Conservation (phyloP, 2,113 vertebrate genomes). For the Chlamydotis undulata region DNA sequence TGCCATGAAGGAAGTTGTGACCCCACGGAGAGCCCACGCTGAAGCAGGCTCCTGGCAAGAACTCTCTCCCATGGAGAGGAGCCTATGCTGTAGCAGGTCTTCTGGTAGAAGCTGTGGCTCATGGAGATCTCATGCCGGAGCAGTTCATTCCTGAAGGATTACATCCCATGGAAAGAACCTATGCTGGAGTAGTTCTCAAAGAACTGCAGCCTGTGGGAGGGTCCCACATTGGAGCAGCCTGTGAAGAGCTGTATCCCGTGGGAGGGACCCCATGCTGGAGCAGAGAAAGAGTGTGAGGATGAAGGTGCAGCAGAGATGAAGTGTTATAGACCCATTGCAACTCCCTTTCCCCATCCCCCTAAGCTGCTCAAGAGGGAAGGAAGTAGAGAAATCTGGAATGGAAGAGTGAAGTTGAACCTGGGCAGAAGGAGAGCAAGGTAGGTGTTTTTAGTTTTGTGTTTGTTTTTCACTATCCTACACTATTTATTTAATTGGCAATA, state of each 20-base stretch:
- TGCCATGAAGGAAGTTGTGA: background rate
- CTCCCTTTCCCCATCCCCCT: background rate
- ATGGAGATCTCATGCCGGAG: background rate
- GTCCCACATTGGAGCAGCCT: background rate
- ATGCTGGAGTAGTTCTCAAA: background rate
- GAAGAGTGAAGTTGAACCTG: background rate
- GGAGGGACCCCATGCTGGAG: background rate
- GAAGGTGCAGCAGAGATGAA: background rate
- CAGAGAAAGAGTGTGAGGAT: background rate
- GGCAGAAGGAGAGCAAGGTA: background rate
- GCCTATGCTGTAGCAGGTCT: background rate
- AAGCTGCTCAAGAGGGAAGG: too few species aligned
- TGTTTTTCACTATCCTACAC: background rate
- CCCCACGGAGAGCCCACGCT: accelerated
- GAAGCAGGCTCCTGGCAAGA: background rate
- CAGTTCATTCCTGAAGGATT: background rate
- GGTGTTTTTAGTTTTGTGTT: background rate
- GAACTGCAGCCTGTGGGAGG: background rate
- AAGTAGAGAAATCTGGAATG: background rate
- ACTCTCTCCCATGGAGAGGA: background rate
- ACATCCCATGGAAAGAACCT: background rate
- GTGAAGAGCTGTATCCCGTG: background rate
- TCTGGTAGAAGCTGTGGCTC: background rate
- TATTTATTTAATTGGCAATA: background rate
- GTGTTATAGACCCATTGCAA: background rate